These are phyloP conservation scores for Hypothenemus hampei DNA, from an alignment of 1,140 invertebrate genomes.

Conservation along the genomic window DNA sequence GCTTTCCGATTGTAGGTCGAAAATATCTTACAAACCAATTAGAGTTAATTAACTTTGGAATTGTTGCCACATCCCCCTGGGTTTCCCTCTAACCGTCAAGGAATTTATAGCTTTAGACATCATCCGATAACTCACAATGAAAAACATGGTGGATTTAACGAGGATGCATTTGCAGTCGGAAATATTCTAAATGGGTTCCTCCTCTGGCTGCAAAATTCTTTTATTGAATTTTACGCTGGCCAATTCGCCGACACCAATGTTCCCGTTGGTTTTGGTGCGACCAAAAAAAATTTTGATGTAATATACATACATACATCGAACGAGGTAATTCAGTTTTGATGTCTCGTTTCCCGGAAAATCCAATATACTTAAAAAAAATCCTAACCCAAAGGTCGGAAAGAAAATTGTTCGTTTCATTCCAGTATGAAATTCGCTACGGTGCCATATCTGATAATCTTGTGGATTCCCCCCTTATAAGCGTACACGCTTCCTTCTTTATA, in stretches of 20 bases:
- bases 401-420: constrained; percentile 19
- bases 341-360: constrained; percentile 5
- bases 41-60: constrained; percentile 6
- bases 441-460: constrained; percentile 25
- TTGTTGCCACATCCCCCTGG: neutral
- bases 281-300: too few species aligned
- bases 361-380: constrained; percentile 18
- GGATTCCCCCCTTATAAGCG: constrained; percentile 21
- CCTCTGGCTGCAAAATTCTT: too few species aligned
- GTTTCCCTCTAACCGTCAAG: neutral
- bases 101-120: neutral
- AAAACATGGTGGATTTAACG: too few species aligned
- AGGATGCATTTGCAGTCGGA: too few species aligned
- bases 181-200: too few species aligned
- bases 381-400: constrained; percentile 14
- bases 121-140: neutral
- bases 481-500: constrained; percentile 18
- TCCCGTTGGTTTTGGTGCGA: too few species aligned
- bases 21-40: constrained; percentile 4
- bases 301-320: too few species aligned
- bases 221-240: too few species aligned
- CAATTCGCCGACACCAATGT: too few species aligned
- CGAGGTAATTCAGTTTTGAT: constrained; percentile 6
- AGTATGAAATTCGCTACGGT: constrained; percentile 19
- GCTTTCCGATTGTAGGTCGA: neutral